Conservation (phyloP, 23 tunicate species). For the Trididemnum nubilum region DNA sequence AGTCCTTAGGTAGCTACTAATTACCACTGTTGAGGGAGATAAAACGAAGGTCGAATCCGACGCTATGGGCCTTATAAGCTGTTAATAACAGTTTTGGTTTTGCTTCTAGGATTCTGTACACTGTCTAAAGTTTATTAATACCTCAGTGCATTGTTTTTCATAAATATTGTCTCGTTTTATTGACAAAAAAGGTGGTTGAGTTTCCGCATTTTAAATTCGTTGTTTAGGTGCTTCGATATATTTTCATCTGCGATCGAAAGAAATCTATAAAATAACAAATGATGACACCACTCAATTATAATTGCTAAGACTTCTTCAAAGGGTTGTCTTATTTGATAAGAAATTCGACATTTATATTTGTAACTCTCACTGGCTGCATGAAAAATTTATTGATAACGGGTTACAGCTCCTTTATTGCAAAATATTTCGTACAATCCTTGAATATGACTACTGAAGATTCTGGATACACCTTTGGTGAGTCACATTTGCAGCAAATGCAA, state of each 20-base stretch:
- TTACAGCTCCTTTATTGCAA: not conserved
- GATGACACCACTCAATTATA: not conserved
- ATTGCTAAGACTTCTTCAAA: not conserved
- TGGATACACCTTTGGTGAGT: not conserved
- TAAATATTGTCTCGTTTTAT: too few species aligned
- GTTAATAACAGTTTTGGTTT: too few species aligned
- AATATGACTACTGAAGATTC: constrained; percentile 2
- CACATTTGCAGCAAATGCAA: not conserved
- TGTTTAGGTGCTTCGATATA: not conserved
- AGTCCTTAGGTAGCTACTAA: too few species aligned
- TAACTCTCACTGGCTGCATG: not conserved
- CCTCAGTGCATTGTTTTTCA: too few species aligned
- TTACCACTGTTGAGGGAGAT: too few species aligned
- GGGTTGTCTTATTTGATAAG: not conserved
- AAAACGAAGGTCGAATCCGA: too few species aligned
- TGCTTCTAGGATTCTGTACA: too few species aligned
- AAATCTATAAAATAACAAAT: not conserved
- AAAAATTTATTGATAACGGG: not conserved
- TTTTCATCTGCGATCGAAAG: not conserved
- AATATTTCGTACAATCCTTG: not conserved
- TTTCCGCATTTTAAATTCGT: too few species aligned
- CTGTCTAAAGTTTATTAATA: too few species aligned
- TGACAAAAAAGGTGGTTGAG: too few species aligned
- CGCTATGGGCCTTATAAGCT: too few species aligned
- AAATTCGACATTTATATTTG: not conserved